Evolutionary conservation across 2,888 invertebrate genomes (phyloP).

Genomic region (Troglohyphantes excavatus): DNA sequence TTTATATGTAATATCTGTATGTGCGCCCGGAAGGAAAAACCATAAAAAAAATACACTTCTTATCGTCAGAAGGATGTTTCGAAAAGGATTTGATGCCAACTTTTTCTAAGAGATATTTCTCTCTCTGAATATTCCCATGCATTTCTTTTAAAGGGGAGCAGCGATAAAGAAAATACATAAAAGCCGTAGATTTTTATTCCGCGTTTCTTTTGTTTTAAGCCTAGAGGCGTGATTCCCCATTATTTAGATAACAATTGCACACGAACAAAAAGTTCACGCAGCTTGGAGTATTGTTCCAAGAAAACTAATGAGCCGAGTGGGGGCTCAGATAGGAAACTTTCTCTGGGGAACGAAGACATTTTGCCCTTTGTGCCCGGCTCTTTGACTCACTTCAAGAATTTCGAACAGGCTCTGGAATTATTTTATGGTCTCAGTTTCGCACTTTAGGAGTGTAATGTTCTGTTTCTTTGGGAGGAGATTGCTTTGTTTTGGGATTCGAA

Average conservation of each 20-base stretch:
- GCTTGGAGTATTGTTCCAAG: slow-evolving; percentile 6
- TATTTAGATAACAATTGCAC: slow-evolving; percentile 50
- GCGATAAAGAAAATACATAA: background rate
- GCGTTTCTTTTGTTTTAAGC: background rate
- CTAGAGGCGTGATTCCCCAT: slow-evolving; percentile 26
- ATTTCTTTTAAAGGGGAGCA: background rate
- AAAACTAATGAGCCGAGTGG: slow-evolving; percentile 38
- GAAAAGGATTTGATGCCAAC: slow-evolving; percentile 20
- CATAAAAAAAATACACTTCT: slow-evolving; percentile 10
- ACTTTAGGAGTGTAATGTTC: background rate
- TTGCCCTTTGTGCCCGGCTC: background rate
- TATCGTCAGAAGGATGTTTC: background rate
- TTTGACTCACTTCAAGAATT: slow-evolving; percentile 16
- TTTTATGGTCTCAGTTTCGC: slow-evolving; percentile 8
- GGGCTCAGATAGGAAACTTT: slow-evolving; percentile 39
- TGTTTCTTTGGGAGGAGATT: background rate
- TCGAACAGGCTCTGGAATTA: background rate
- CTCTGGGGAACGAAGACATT: background rate
- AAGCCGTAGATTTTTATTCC: slow-evolving; percentile 1
- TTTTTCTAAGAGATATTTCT: background rate
- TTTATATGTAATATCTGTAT: background rate
- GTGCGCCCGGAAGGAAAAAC: background rate
- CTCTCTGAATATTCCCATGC: slow-evolving; percentile 23
- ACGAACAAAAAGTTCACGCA: slow-evolving; percentile 9
- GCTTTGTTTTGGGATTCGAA: background rate